A percentile compares a stretch with the other conserved stretches of the same genome.
Conservation (phyloP, 2,888 invertebrate genomes). For the Lathronympha strigana region DNA sequence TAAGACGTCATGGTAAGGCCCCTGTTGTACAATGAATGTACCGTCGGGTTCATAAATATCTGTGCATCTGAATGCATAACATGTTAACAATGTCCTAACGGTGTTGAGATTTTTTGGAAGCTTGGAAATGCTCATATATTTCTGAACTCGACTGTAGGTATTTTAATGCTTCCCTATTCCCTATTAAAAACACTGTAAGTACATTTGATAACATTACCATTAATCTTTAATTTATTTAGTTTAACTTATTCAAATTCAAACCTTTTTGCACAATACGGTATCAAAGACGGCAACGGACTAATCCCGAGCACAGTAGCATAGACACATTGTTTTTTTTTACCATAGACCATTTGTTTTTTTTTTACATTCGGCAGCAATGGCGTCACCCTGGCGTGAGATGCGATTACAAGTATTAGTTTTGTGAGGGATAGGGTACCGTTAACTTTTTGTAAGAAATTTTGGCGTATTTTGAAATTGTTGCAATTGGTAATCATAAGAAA, state of each 20-base stretch:
- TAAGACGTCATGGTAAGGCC: too few species aligned
- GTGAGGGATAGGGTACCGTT: slow-evolving; percentile 30
- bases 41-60: too few species aligned
- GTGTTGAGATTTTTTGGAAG: too few species aligned
- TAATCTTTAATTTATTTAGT: too few species aligned
- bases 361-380: slow-evolving; percentile 23
- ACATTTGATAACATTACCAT: not conserved
- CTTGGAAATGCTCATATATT: too few species aligned
- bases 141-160: too few species aligned
- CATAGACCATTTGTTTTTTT: slow-evolving; percentile 32
- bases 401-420: slow-evolving; percentile 38
- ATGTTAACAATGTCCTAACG: too few species aligned
- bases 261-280: slow-evolving; percentile 26
- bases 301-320: slow-evolving; percentile 39
- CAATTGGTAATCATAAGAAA: too few species aligned
- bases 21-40: too few species aligned
- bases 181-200: not conserved
- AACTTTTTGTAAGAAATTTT: slow-evolving; percentile 12
- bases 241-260: slow-evolving; percentile 10
- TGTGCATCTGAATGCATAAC: too few species aligned
- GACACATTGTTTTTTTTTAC: slow-evolving; percentile 34
- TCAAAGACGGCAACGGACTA: slow-evolving; percentile 4
- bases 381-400: slow-evolving; percentile 22
- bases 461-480: slow-evolving; percentile 7
- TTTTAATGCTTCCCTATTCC: not conserved